Evolutionary conservation across 2,113 vertebrate genomes (phyloP).

Genomic region (Puntigrus tetrazona): DNA sequence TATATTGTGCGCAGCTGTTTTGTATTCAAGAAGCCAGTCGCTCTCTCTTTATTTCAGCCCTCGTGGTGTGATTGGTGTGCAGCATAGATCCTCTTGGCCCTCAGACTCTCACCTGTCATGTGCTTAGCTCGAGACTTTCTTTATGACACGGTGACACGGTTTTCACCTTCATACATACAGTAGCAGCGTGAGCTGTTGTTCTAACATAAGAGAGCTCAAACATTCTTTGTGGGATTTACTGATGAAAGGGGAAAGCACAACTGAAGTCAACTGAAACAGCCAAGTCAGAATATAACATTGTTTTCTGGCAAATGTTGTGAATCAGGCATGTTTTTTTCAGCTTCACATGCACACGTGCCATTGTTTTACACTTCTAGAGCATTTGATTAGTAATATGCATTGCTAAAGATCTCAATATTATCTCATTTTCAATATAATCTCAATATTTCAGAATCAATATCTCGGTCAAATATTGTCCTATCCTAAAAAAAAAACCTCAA

Average conservation of each 20-base stretch:
- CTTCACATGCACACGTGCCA: background rate
- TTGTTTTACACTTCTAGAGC: background rate
- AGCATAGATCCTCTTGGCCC: slow-evolving; percentile 15
- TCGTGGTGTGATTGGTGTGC: background rate
- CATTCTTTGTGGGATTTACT: background rate
- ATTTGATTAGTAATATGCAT: too few relatives aligned
- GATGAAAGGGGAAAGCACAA: slow-evolving; percentile 15
- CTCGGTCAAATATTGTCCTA: too few relatives aligned
- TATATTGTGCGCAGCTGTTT: background rate
- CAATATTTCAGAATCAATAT: too few relatives aligned
- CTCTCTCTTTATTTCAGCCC: background rate
- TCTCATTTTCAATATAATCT: too few relatives aligned
- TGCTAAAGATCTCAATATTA: too few relatives aligned
- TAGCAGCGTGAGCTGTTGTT: slow-evolving; percentile 9
- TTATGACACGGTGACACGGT: slow-evolving; percentile 71
- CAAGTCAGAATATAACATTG: slow-evolving; percentile 13
- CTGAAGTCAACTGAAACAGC: slow-evolving; percentile 12
- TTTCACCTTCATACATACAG: slow-evolving; percentile 43
- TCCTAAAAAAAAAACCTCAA: too few relatives aligned
- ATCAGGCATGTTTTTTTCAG: background rate
- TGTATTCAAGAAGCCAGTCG: background rate
- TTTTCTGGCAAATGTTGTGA: slow-evolving; percentile 4
- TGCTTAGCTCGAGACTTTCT: slow-evolving; percentile 60
- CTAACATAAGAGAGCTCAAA: slow-evolving; percentile 24
- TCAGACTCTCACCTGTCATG: slow-evolving; percentile 53